These are phyloP conservation scores for Adelosebastes latens DNA, from an alignment of 2,797 vertebrate species.

Conservation along the genomic window DNA sequence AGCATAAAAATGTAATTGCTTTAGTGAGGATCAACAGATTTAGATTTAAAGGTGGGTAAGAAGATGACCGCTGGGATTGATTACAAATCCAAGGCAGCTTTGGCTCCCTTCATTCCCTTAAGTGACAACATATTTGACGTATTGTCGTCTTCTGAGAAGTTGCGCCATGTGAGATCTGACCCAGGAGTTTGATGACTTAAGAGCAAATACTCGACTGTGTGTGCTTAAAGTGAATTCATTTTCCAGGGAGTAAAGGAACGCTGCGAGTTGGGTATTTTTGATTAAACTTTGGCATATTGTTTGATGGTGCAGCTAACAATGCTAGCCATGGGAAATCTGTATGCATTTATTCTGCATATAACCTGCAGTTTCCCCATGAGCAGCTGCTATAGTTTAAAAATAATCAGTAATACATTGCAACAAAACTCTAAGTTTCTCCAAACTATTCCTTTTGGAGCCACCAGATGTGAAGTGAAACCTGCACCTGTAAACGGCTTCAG, in stretches of 20 bases:
- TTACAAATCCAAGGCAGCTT: conserved; percentile 43
- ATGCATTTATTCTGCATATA: neutral
- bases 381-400: neutral
- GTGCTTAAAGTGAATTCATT: neutral
- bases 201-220: neutral
- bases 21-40: conserved; percentile 26
- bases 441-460: neutral
- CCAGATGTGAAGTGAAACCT: conserved; percentile 18
- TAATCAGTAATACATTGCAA: neutral
- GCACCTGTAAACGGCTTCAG: conserved; percentile 38
- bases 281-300: neutral
- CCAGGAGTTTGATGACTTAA: conserved; percentile 10
- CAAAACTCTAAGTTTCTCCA: neutral
- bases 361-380: neutral
- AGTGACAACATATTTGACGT: conserved; percentile 40
- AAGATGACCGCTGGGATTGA: conserved; percentile 43
- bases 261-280: neutral
- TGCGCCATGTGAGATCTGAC: conserved; percentile 15
- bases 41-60: conserved; percentile 29
- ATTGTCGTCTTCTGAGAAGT: conserved; percentile 11
- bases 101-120: conserved; percentile 37
- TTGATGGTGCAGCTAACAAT: neutral
- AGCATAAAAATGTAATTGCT: conserved; percentile 2
- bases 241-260: neutral
- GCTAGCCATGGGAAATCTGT: neutral